phyloP scores from a whole-genome alignment of 2,888 invertebrate species.

The Drosophila paranaensis region DNA sequence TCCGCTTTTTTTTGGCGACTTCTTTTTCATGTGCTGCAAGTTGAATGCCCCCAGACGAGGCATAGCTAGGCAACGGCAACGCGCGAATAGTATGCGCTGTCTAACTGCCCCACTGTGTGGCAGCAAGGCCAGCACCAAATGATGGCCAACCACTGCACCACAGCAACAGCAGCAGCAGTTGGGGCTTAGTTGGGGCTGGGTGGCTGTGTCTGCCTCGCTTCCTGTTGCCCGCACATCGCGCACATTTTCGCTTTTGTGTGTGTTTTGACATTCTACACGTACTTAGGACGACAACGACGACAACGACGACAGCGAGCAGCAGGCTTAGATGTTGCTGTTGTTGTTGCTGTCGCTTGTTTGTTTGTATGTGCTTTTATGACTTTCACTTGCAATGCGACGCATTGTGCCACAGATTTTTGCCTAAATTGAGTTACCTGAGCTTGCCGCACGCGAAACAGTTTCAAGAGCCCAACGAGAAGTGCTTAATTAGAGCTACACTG shows the following conservation, averaged over 20 bases:
- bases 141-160: constrained; percentile 16
- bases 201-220: constrained; percentile 43
- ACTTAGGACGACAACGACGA: not conserved
- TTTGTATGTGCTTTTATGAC: constrained; percentile 40
- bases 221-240: constrained; percentile 50
- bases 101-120: constrained; percentile 32
- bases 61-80: constrained; percentile 1
- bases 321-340: constrained; percentile 9
- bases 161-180: constrained; percentile 8
- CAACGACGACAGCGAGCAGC: constrained; percentile 2
- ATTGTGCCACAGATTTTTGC: constrained; percentile 51
- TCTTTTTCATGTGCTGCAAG: constrained; percentile 17
- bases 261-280: constrained; percentile 44
- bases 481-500: constrained; percentile 46
- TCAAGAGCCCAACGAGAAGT: constrained; percentile 13
- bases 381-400: constrained; percentile 55
- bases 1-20: not conserved
- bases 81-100: constrained; percentile 2
- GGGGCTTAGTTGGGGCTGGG: constrained; percentile 18
- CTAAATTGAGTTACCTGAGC: constrained; percentile 17
- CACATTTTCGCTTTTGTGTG: constrained; percentile 52
- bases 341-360: constrained; percentile 3
- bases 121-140: constrained; percentile 45
- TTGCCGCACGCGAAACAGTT: constrained; percentile 4
- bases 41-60: constrained; percentile 22